Evolutionary conservation across 2,797 vertebrate species (phyloP).

Genomic region (Lophotriccus pileatus): DNA sequence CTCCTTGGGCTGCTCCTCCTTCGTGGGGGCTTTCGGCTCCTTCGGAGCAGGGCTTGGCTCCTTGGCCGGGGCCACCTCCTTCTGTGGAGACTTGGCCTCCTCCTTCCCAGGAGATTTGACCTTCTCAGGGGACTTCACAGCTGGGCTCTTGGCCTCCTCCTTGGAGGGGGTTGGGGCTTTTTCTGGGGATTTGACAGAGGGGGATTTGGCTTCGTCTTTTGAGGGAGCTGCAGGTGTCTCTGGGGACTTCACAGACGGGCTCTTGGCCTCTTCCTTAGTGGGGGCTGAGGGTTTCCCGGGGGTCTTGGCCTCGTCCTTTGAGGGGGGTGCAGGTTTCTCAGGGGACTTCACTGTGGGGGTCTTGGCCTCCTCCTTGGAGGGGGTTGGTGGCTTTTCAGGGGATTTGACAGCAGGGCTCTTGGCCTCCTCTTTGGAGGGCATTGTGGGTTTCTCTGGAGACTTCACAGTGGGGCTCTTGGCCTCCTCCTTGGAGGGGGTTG

Average conservation of each 20-base stretch:
- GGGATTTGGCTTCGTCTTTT: neutral
- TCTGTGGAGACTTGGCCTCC: slow-evolving; percentile 64
- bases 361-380: slow-evolving; percentile 68
- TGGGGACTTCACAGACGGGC: neutral
- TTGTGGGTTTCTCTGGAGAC: rapidly evolving
- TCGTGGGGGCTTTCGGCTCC: slow-evolving; percentile 21
- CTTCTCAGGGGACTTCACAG: slow-evolving; percentile 21
- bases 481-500: slow-evolving; percentile 37
- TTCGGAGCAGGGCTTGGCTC: slow-evolving; percentile 56
- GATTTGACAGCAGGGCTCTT: neutral
- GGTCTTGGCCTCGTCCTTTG: slow-evolving; percentile 65
- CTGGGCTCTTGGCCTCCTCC: neutral
- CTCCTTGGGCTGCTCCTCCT: slow-evolving; percentile 59
- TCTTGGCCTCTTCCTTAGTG: neutral
- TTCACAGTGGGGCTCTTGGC: neutral
- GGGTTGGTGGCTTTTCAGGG: neutral
- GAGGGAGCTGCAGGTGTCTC: slow-evolving; percentile 26
- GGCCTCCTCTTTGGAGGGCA: neutral
- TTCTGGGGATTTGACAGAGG: neutral
- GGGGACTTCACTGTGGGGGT: neutral
- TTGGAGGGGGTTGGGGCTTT: slow-evolving; percentile 53
- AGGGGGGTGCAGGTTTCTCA: neutral
- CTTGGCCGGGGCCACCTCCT: slow-evolving; percentile 35
- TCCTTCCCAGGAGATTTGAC: slow-evolving; percentile 18
- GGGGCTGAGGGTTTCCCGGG: slow-evolving; percentile 42